Percentiles rank a stretch among this genome's conserved stretches.
phyloP scores from a whole-genome alignment of 30 jellyfish, hydroid and myxozoan species.

The Sanderia malayensis region DNA sequence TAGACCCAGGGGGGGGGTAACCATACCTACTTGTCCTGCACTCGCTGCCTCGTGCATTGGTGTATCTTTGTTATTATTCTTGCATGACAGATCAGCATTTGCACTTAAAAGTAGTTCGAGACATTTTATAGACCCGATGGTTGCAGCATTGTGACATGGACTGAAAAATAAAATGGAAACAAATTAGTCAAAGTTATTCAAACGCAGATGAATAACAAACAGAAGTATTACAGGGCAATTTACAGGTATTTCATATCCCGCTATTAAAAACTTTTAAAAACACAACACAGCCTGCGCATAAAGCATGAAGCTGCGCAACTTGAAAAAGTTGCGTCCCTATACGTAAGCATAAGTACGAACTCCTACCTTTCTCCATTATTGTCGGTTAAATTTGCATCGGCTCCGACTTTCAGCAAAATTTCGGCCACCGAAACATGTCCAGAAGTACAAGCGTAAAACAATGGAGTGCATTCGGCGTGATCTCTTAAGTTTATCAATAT shows the following conservation, averaged over 20 bases:
- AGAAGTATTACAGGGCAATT: no score
- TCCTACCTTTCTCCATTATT: slow-evolving; percentile 49
- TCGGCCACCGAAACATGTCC: slow-evolving; percentile 47
- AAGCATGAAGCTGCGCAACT: no score
- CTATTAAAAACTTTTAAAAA: no score
- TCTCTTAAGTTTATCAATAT: slow-evolving; percentile 27
- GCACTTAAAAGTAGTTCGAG: slow-evolving; percentile 36
- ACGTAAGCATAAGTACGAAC: no score
- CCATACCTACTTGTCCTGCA: slow-evolving; percentile 54
- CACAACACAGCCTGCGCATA: no score
- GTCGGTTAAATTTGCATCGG: slow-evolving; percentile 32
- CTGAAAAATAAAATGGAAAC: slow-evolving; percentile 37
- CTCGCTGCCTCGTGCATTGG: slow-evolving; percentile 78
- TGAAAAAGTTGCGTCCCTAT: no score
- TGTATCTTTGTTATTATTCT: slow-evolving; percentile 44
- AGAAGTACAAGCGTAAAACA: slow-evolving; percentile 63
- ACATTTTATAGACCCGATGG: slow-evolving; percentile 45
- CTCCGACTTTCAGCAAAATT: slow-evolving; percentile 36
- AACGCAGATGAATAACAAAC: no score
- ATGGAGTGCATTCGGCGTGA: slow-evolving; percentile 34
- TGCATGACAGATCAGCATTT: slow-evolving; percentile 42
- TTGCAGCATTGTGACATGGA: slow-evolving; percentile 71
- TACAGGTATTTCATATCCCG: no score
- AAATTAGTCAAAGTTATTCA: no score
- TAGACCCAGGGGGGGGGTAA: no score